A percentile compares a stretch with the other conserved stretches of the same genome.
Evolutionary conservation across 2,888 invertebrate species (phyloP).

Genomic region (Hirtodrosophila histrioides): DNA sequence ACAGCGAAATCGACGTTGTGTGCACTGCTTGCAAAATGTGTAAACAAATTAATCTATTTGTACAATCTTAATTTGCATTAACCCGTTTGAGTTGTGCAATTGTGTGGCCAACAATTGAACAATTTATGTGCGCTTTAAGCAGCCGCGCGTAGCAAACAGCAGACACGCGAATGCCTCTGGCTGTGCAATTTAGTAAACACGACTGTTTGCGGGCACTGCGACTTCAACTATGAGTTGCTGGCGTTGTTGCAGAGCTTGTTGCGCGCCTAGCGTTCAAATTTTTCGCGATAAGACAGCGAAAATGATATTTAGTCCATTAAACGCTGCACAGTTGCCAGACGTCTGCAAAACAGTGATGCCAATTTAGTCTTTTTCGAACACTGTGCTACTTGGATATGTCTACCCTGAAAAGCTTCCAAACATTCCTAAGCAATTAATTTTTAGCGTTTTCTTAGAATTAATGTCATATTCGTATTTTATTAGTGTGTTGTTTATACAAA

Average conservation of each 20-base stretch:
- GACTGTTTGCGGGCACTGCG: neutral
- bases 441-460: too few species aligned
- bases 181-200: neutral
- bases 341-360: neutral
- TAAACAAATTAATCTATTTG: constrained; percentile 7
- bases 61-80: constrained; percentile 25
- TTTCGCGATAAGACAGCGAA: constrained; percentile 7
- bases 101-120: constrained; percentile 14
- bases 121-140: constrained; percentile 12
- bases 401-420: too few species aligned
- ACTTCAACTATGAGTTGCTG: neutral
- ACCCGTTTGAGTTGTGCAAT: neutral
- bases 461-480: too few species aligned
- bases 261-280: constrained; percentile 43
- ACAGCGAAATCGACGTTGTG: neutral
- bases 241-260: neutral
- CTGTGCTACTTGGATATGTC: too few species aligned
- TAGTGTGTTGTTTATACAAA: too few species aligned
- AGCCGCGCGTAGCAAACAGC: constrained; percentile 12
- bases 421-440: too few species aligned
- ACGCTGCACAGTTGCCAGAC: constrained; percentile 24
- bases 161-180: neutral
- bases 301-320: constrained; percentile 3
- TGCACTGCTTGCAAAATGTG: neutral
- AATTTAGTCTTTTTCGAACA: too few species aligned